Evolutionary conservation across 2,113 vertebrate genomes (phyloP), one percentile per base, ranked within the genome.

Genomic region (Petaurus breviceps): DNA sequence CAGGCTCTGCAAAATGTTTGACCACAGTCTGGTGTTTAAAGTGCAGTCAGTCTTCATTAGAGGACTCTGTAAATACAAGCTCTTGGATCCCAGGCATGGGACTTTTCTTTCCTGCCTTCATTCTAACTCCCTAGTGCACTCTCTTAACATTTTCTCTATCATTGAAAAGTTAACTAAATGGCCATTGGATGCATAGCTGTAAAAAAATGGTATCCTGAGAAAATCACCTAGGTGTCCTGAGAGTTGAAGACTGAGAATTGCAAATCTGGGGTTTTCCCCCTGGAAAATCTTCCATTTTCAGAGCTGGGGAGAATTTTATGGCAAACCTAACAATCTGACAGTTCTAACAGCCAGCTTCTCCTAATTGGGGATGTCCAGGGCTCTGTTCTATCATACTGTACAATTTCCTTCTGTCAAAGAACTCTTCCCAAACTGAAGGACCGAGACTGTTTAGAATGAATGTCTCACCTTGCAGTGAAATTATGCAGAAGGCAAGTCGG

Each of bases 1-100:
- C 93, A 95, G 89, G 93, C 97, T 98, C 96, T 95, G 84, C 91
- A 91, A 93, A 95, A 96, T 93, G 92, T 97, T 96, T 93, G 52
- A 94, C 89, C 94, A 97, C 94, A 89, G 92, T 95, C 96, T 97
- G 96, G 57, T 94, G 47, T 46, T 98, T 54, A 95, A 43, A 0
- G 24, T 93, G 93, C 96, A 96, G 91, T 95, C 97, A 90, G 90
- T 97, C 96, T 90, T 96, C 95, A 91, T 90, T 52, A 95, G 57
- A 89, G 47, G 84, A 92, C 91, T 28, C 92, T 24, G 16, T 91
- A 97, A 97, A 93, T 96, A 77, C 90, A 96, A 97, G 94, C 61
- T 49, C 0, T 93, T 95, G 52, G n/a, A 94, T 94, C 77, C 94
- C 94, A 97, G 54, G 92, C 47, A 61, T 68, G 90, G 10, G 9